Conservation (phyloP, 2,113 vertebrate genomes). For the Plecturocebus donacophilus region DNA sequence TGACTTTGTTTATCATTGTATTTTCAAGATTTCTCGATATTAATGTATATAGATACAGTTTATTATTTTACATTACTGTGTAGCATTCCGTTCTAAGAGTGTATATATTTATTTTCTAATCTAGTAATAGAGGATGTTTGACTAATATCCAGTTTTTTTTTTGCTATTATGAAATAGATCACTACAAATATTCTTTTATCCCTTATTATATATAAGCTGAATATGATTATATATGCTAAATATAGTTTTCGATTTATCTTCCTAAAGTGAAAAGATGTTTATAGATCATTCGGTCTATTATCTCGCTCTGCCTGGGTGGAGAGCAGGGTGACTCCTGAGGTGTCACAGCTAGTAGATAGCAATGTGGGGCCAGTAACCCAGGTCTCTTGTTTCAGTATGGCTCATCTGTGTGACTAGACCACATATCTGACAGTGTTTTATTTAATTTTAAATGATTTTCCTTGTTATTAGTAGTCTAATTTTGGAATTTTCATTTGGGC, state of each 20-base stretch:
- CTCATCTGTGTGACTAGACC: neutral
- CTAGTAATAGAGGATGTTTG: neutral
- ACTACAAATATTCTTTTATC: neutral
- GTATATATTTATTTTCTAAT: neutral
- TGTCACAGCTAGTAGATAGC: neutral
- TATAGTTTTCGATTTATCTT: neutral
- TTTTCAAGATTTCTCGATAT: slow-evolving; percentile 21
- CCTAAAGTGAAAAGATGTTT: neutral
- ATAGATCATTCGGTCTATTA: neutral
- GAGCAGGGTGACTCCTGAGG: neutral
- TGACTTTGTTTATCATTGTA: neutral
- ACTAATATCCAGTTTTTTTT: neutral
- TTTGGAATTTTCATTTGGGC: neutral
- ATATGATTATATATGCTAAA: neutral
- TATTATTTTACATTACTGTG: neutral
- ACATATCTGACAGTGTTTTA: neutral
- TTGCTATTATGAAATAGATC: neutral
- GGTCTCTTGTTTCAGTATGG: neutral
- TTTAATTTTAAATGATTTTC: slow-evolving; percentile 17
- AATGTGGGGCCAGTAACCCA: neutral
- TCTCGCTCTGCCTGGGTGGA: neutral
- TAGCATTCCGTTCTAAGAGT: neutral
- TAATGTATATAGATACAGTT: neutral
- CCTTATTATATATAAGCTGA: neutral
- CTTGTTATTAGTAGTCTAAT: neutral